Base-by-base conservation (phyloP, 2,113 vertebrate genomes). In the Eptatretus burgeri region DNA sequence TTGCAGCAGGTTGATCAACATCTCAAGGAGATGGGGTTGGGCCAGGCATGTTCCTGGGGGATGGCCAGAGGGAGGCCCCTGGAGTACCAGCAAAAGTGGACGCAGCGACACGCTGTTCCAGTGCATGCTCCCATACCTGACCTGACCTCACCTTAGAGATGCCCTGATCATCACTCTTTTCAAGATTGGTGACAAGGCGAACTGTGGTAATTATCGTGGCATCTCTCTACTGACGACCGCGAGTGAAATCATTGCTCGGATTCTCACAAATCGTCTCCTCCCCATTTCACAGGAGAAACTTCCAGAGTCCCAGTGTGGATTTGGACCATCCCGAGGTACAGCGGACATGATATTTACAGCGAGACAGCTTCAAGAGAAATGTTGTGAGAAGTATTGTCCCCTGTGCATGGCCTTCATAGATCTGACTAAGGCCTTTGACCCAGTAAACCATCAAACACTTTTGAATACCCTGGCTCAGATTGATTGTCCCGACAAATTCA, bases 331-430 rank as follows among this genome's bases (percentile, higher is more conserved):
- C 52, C 14, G 52, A 14, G 52, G 18, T 19, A 56, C 52, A 56
- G 18, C 52, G 18, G 8, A 56, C 52, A 56, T 56, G 52, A 56
- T 56, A 16, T 56, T 56, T 19, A 56, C 52, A 56, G 52, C 18
- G 18, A 5, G 52, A 56, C 52, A 56, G 18, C 52, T 56, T 14
- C 52, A 56, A 56, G 52, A 56, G 52, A 56, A 56, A 56, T 56
- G 52, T 19, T 2, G 52, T 5, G 9, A 56, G 18, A 14, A 56
- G 18, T 16, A 56, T 14, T 19, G 18, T 16, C 52, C 52, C 14
- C 8, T 56, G 14, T 56, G 18, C 52, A 56, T 56, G 52, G 52
- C 52, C 52, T 56, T 56, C 18, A 56, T 56, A 56, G 52, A 56
- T 19, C 52, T 56, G 14, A 56, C 52, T 16, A 56, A 4, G 18